phyloP scores from a whole-genome alignment of 2,113 vertebrate genomes.

The Eulemur rufifrons region DNA sequence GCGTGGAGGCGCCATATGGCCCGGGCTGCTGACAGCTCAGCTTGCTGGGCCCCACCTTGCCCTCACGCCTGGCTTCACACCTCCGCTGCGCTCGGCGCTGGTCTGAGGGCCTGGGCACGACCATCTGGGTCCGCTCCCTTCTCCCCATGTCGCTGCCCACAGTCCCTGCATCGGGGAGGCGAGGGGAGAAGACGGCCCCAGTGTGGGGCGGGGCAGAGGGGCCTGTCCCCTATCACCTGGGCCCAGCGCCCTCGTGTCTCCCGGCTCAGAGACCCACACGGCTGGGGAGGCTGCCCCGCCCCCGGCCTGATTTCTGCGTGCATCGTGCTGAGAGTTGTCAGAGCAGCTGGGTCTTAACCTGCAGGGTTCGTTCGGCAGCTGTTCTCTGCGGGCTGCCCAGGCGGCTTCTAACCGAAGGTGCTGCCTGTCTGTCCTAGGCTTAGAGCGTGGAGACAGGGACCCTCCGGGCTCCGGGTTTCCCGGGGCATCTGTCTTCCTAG shows the following conservation, averaged over 20 bases:
- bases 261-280: not conserved
- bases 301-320: fast-evolving
- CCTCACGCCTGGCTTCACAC: conserved; percentile 78
- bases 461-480: not conserved
- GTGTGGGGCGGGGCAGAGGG: not conserved
- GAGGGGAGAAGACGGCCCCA: conserved; percentile 55
- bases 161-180: conserved; percentile 68
- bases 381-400: not conserved
- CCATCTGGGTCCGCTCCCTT: conserved; percentile 64
- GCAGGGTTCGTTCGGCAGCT: not conserved
- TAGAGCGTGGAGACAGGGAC: not conserved
- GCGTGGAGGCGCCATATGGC: conserved; percentile 72
- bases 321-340: not conserved
- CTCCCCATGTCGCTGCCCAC: conserved; percentile 60
- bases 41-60: conserved; percentile 69
- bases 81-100: conserved; percentile 75
- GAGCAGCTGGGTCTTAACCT: not conserved
- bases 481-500: not conserved
- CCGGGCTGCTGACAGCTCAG: conserved; percentile 73
- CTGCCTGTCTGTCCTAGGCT: not conserved
- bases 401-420: fast-evolving
- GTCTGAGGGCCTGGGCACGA: conserved; percentile 66
- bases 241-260: not conserved
- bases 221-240: not conserved
- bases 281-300: not conserved